Conservation (phyloP, 53 echinoderm and acorn worm genomes). For the Zoroaster sp. region DNA sequence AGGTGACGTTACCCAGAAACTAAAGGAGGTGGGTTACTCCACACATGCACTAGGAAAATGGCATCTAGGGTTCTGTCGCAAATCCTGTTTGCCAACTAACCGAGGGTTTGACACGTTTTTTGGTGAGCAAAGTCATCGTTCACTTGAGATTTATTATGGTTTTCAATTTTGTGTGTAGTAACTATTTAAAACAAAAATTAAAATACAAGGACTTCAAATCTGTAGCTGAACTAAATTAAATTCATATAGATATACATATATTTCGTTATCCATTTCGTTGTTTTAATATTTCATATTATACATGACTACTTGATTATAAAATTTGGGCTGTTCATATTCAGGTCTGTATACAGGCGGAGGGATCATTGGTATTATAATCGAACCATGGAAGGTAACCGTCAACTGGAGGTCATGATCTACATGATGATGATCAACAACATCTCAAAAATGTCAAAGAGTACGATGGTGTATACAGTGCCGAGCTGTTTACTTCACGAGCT, state of each 20-base stretch:
- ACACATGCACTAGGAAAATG: slow-evolving; percentile 85
- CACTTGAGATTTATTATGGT: too few species aligned
- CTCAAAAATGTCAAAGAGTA: background rate
- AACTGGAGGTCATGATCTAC: slow-evolving; percentile 17
- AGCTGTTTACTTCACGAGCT: slow-evolving; percentile 44
- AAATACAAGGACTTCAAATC: too few species aligned
- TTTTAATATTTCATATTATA: too few species aligned
- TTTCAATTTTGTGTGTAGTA: too few species aligned
- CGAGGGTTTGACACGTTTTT: slow-evolving; percentile 83
- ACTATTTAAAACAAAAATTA: too few species aligned
- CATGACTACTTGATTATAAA: background rate
- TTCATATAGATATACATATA: too few species aligned
- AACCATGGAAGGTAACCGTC: background rate
- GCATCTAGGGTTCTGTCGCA: slow-evolving; percentile 81
- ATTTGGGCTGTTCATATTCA: too few species aligned
- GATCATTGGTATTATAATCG: slow-evolving; percentile 42
- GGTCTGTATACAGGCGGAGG: slow-evolving; percentile 8
- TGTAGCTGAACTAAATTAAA: too few species aligned
- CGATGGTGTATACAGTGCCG: slow-evolving; percentile 38
- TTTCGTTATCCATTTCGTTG: too few species aligned
- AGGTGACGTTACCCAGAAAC: slow-evolving; percentile 67
- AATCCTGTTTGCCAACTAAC: slow-evolving; percentile 70
- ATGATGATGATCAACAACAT: slow-evolving; percentile 18
- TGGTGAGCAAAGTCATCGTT: slow-evolving; percentile 64
- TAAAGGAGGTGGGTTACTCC: slow-evolving; percentile 68